Conservation (phyloP, 2,113 vertebrate species). For the Sylvilagus bachmani region DNA sequence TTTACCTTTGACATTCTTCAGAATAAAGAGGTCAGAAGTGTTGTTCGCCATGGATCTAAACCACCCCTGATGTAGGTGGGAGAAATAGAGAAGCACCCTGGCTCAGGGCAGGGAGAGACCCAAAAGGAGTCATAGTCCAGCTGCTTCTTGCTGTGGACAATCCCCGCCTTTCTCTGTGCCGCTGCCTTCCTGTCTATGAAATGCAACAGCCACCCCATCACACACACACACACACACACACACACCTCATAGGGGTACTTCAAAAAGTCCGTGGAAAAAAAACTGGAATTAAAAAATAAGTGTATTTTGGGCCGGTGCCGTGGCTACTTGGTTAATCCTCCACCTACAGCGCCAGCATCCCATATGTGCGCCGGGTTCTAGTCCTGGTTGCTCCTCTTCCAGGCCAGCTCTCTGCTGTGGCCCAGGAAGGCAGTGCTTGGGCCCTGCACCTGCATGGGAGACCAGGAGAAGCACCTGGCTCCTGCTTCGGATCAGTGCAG, state of each 20-base stretch:
- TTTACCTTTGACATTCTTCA: neutral
- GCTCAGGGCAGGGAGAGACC: neutral
- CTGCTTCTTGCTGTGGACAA: neutral
- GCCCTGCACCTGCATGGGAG: too few relatives aligned
- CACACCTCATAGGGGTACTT: neutral
- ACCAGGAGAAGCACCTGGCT: too few relatives aligned
- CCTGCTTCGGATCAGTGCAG: too few relatives aligned
- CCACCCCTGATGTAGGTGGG: neutral
- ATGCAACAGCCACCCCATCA: neutral
- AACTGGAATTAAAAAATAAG: too few relatives aligned
- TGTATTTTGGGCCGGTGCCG: too few relatives aligned
- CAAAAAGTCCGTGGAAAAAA: too few relatives aligned
- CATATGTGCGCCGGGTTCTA: too few relatives aligned
- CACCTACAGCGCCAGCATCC: too few relatives aligned
- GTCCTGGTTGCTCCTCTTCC: too few relatives aligned
- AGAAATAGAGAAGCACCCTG: neutral
- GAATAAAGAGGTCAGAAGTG: neutral
- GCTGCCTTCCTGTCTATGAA: constrained; percentile 1
- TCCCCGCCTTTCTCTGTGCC: neutral
- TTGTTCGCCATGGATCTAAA: neutral
- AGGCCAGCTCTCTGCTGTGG: too few relatives aligned
- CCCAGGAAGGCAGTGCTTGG: too few relatives aligned
- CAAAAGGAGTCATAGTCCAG: neutral
- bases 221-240: neutral
- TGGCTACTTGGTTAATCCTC: too few relatives aligned